Evolutionary conservation across 2,888 invertebrate genomes (phyloP).

Genomic region (Hanleya hanleyi): DNA sequence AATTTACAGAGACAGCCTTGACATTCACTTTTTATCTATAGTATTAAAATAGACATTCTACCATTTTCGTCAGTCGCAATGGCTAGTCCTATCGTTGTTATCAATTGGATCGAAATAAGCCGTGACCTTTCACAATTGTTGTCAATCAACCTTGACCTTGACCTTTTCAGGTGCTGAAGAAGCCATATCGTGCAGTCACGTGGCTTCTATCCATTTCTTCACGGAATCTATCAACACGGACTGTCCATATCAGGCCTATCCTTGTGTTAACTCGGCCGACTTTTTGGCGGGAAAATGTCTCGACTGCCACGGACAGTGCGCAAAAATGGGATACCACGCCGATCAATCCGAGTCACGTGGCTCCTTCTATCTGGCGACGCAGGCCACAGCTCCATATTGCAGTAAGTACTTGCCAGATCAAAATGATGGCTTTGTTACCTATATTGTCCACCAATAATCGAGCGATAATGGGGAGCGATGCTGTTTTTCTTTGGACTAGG

Average conservation of each 20-base stretch:
- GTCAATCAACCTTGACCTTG: too few relatives aligned
- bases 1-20: too few relatives aligned
- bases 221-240: conserved; percentile 86
- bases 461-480: too few relatives aligned
- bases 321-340: conserved; percentile 2
- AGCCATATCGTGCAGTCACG: conserved; percentile 82
- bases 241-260: conserved; percentile 86
- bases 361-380: background rate
- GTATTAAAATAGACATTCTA: too few relatives aligned
- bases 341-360: background rate
- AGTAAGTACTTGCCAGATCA: conserved; percentile 7
- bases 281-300: conserved; percentile 77
- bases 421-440: too few relatives aligned
- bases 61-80: too few relatives aligned
- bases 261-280: conserved; percentile 86
- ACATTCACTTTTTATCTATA: too few relatives aligned
- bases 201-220: conserved; percentile 87
- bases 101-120: too few relatives aligned
- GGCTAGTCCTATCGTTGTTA: too few relatives aligned
- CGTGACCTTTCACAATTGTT: too few relatives aligned
- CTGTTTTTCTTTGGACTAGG: too few relatives aligned
- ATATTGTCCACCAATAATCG: too few relatives aligned
- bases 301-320: background rate
- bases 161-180: conserved; percentile 11
- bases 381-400: background rate